Evolutionary conservation across 2,113 vertebrate species (phyloP).

Genomic region (Cathartes aura): DNA sequence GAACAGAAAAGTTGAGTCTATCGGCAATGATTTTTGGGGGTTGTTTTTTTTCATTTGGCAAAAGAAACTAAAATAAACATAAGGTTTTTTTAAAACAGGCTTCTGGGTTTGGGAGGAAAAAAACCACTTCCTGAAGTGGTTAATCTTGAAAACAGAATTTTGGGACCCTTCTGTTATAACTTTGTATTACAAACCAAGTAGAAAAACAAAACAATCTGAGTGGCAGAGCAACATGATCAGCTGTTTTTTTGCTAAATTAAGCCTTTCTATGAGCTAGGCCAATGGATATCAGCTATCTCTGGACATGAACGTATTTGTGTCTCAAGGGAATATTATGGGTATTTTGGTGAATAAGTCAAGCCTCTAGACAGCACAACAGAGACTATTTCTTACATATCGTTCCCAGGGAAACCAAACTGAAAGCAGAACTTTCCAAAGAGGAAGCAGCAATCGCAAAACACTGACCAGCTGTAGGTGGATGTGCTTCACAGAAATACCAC

Average conservation of each 20-base stretch:
- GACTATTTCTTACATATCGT: constrained; percentile 10
- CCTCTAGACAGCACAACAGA: constrained; percentile 21
- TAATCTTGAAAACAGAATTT: constrained; percentile 42
- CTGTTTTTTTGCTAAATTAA: neutral
- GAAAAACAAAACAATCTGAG: constrained; percentile 26
- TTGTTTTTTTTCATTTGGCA: constrained; percentile 37
- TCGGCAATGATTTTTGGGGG: neutral
- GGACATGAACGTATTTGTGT: neutral
- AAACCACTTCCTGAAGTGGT: constrained; percentile 30
- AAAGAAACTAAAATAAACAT: constrained; percentile 28
- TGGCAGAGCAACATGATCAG: neutral
- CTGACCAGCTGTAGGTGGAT: constrained; percentile 20
- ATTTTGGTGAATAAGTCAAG: constrained; percentile 41
- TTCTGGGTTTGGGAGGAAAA: neutral
- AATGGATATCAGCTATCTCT: constrained; percentile 46
- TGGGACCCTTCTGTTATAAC: neutral
- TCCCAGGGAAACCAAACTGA: constrained; percentile 52
- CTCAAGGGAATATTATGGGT: constrained; percentile 2
- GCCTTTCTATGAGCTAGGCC: neutral
- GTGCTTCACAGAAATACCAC: neutral
- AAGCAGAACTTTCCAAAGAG: constrained; percentile 54
- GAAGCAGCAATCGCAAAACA: neutral
- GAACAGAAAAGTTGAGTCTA: constrained; percentile 33
- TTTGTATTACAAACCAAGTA: neutral
- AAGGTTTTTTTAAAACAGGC: neutral